A percentile compares a stretch with the other conserved stretches of the same genome.
phyloP scores from a whole-genome alignment of 2,113 vertebrate genomes.

The Pelecanoides urinatrix region DNA sequence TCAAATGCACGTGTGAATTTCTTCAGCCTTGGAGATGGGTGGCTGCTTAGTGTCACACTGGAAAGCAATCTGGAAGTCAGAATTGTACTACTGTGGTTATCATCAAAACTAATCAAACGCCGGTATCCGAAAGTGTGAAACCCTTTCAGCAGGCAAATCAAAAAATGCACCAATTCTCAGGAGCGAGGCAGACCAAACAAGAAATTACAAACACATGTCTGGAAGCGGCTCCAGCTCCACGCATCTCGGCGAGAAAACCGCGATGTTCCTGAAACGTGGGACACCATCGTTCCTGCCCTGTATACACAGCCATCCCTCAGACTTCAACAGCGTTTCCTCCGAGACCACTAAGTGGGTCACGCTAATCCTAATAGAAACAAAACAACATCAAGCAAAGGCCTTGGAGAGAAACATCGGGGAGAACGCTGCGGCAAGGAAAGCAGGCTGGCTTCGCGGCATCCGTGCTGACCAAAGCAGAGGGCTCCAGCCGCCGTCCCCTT shows the following conservation, averaged over 20 bases:
- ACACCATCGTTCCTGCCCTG: not conserved
- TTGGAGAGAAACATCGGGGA: not conserved
- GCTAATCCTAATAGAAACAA: not conserved
- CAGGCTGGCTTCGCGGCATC: not conserved
- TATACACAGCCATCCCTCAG: not conserved
- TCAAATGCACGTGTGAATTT: conserved; percentile 49
- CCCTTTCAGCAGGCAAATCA: conserved; percentile 52
- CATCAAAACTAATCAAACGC: conserved; percentile 57
- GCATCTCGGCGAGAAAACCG: not conserved
- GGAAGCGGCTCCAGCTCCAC: not conserved
- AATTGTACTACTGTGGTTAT: conserved; percentile 56
- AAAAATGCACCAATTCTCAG: conserved; percentile 2
- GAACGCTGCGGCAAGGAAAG: not conserved
- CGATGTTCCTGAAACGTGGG: not conserved
- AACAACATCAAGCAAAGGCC: not conserved
- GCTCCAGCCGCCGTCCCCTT: accelerated
- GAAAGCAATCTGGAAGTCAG: conserved; percentile 50
- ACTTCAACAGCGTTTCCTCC: not conserved
- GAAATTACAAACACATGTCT: conserved; percentile 59
- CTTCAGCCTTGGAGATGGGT: conserved; percentile 38
- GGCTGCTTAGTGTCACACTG: conserved; percentile 43
- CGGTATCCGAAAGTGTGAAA: conserved; percentile 27
- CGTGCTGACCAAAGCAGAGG: not conserved
- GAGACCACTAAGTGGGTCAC: not conserved
- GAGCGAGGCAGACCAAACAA: conserved; percentile 19